phyloP scores from a whole-genome alignment of 2,113 vertebrate genomes.

The Tauraco erythrolophus region DNA sequence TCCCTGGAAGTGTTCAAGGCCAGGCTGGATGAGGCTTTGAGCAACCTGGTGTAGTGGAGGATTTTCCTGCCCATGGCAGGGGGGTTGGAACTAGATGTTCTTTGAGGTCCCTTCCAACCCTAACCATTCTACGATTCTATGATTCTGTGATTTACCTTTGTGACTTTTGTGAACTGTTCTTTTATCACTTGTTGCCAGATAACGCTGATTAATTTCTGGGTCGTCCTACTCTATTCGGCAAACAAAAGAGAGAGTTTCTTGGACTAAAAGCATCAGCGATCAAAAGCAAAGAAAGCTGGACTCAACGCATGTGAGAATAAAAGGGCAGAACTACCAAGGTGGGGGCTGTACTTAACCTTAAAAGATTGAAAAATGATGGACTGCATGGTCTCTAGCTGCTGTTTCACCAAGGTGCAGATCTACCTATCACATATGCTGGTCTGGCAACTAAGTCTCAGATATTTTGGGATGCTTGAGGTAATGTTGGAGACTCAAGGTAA shows the following conservation, averaged over 20 bases:
- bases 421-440: not conserved
- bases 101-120: too few species aligned
- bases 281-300: not conserved
- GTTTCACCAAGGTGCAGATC: not conserved
- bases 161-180: not conserved
- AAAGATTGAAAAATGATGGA: not conserved
- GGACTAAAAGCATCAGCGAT: not conserved
- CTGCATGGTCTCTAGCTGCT: not conserved
- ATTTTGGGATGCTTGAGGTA: not conserved
- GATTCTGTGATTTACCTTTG: too few species aligned
- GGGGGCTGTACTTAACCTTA: fast-evolving
- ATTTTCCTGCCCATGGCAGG: too few species aligned
- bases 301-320: fast-evolving
- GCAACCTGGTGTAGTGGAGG: too few species aligned
- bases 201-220: not conserved
- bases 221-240: not conserved
- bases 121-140: too few species aligned
- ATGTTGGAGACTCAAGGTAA: not conserved
- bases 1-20: too few species aligned
- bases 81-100: too few species aligned
- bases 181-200: not conserved
- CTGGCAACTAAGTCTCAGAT: not conserved
- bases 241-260: not conserved
- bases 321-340: not conserved
- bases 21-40: too few species aligned